These are phyloP conservation scores for Mellilla xanthometata DNA, from an alignment of 2,888 invertebrate species.

Conservation along the genomic window DNA sequence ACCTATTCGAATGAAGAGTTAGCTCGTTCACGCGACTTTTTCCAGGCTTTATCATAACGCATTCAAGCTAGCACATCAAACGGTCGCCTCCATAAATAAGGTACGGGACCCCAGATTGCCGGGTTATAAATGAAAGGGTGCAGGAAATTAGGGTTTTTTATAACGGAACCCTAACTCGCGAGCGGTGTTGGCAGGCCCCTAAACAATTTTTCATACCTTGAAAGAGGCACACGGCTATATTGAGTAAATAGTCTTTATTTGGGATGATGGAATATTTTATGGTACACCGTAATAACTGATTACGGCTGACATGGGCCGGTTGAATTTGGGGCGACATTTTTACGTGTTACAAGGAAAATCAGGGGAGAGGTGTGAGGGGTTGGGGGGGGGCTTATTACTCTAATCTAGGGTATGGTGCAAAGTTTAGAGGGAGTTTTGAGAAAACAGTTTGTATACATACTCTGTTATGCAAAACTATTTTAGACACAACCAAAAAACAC, in stretches of 20 bases:
- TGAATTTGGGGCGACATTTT: conserved; percentile 29
- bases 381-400: no score
- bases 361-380: conserved; percentile 5
- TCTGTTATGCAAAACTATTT: no score
- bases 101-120: conserved; percentile 75
- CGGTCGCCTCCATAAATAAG: conserved; percentile 76
- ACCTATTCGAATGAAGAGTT: conserved; percentile 15
- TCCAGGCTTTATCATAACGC: conserved; percentile 77
- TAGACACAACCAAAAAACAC: no score
- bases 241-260: conserved; percentile 56
- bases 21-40: conserved; percentile 52
- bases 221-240: conserved; percentile 57
- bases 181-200: conserved; percentile 58
- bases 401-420: conserved; percentile 12
- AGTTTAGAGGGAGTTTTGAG: no score
- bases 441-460: no score
- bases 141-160: conserved; percentile 82
- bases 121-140: conserved; percentile 81
- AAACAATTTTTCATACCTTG: conserved; percentile 77
- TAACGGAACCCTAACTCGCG: conserved; percentile 60
- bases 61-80: conserved; percentile 76
- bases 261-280: conserved; percentile 62
- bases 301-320: conserved; percentile 39
- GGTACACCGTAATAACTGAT: conserved; percentile 50
- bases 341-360: conserved; percentile 18